These are phyloP conservation scores for Muscicapa adusta DNA, from an alignment of 2,113 vertebrate species.

Conservation along the genomic window DNA sequence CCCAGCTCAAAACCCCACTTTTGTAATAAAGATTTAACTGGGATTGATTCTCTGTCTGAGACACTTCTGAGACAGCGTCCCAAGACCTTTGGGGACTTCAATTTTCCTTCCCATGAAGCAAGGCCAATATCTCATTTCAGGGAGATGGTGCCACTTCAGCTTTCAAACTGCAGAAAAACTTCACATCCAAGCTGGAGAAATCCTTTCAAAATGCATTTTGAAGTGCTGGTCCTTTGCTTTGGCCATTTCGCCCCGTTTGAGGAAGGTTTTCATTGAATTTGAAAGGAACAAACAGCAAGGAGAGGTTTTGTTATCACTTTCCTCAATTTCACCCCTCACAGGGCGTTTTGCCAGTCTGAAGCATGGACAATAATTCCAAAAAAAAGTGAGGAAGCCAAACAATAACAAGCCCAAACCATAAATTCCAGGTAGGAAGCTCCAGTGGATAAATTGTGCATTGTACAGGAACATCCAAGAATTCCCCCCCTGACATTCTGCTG, in stretches of 20 bases:
- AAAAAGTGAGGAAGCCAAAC: background rate
- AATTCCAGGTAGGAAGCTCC: background rate
- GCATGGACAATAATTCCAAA: rapidly evolving
- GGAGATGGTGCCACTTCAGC: background rate
- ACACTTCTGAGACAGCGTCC: rapidly evolving
- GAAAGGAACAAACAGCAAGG: background rate
- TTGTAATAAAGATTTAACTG: background rate
- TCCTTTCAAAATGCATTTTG: background rate
- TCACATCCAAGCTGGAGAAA: background rate
- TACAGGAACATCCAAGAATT: background rate
- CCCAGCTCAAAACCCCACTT: background rate
- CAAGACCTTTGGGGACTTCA: background rate
- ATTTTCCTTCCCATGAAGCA: background rate
- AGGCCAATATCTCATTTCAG: background rate
- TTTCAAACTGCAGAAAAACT: background rate
- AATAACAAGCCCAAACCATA: background rate
- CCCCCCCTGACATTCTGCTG: background rate
- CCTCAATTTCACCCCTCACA: background rate
- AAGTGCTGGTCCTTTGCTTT: background rate
- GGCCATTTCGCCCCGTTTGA: background rate
- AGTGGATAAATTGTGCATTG: background rate
- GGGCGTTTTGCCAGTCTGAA: background rate
- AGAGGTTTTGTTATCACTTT: background rate
- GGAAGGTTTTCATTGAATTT: background rate
- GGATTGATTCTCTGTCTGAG: background rate